Conservation (phyloP, 2,888 invertebrate genomes). For the Ariolimax columbianus region DNA sequence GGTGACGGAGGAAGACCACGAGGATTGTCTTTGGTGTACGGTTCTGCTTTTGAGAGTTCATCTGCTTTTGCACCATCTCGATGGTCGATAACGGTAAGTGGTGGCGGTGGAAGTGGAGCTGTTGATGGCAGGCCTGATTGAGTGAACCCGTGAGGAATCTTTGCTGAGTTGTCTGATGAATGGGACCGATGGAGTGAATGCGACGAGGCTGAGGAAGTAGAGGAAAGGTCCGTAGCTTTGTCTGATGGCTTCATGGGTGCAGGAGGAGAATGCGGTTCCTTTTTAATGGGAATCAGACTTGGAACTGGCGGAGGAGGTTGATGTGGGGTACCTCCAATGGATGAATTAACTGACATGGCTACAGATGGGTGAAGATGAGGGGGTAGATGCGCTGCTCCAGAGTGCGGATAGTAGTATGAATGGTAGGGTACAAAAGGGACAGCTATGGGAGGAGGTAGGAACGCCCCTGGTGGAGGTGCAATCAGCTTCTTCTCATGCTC, state of each 20-base stretch:
- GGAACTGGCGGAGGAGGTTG: slow-evolving; percentile 55
- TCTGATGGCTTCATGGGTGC: slow-evolving; percentile 47
- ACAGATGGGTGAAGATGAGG: slow-evolving; percentile 53
- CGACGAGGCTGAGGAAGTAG: slow-evolving; percentile 33
- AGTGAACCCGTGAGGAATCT: slow-evolving; percentile 54
- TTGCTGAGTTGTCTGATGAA: slow-evolving; percentile 42
- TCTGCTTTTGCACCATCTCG: slow-evolving; percentile 47
- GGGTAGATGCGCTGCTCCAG: slow-evolving; percentile 52
- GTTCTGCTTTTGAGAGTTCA: slow-evolving; percentile 38
- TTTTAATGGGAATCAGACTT: slow-evolving; percentile 59
- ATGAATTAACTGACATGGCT: slow-evolving; percentile 48
- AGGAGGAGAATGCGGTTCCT: slow-evolving; percentile 55
- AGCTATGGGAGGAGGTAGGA: slow-evolving; percentile 51
- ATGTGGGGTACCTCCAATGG: slow-evolving; percentile 42
- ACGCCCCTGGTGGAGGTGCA: slow-evolving; percentile 47
- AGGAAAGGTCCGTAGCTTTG: slow-evolving; percentile 37
- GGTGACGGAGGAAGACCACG: slow-evolving; percentile 38
- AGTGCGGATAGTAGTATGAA: slow-evolving; percentile 48
- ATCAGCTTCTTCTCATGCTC: slow-evolving; percentile 53
- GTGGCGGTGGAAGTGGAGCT: slow-evolving; percentile 64
- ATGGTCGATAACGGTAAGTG: slow-evolving; percentile 59
- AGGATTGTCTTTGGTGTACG: slow-evolving; percentile 36
- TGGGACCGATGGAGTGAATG: slow-evolving; percentile 45
- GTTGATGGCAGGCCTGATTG: slow-evolving; percentile 59
- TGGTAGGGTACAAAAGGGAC: slow-evolving; percentile 50